Conservation (phyloP, 2,113 vertebrate genomes). For the Ceyx melanurus region DNA sequence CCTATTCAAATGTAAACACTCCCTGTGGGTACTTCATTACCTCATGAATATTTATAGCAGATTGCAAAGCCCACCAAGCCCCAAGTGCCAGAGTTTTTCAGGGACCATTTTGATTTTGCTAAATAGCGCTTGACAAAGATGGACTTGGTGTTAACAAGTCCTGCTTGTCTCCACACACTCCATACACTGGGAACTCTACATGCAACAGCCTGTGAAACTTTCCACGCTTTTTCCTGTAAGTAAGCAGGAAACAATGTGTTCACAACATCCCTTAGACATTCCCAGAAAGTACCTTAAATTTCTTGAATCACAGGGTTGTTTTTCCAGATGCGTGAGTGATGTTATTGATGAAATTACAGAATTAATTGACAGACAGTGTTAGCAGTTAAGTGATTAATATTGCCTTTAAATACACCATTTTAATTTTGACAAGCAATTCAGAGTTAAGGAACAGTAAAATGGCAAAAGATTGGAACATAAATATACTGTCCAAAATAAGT, state of each 20-base stretch:
- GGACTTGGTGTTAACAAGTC: background rate
- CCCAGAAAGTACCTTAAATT: background rate
- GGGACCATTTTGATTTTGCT: constrained; percentile 37
- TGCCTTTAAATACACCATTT: background rate
- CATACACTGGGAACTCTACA: background rate
- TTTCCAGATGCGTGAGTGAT: background rate
- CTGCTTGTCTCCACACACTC: background rate
- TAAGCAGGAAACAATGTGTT: background rate
- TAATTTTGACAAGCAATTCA: background rate
- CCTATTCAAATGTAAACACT: constrained; percentile 69
- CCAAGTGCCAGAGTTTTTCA: constrained; percentile 2
- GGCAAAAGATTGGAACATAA: background rate
- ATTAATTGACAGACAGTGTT: background rate
- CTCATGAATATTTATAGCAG: constrained; percentile 61
- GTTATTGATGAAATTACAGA: background rate
- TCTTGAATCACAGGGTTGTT: background rate
- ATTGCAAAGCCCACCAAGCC: constrained; percentile 30
- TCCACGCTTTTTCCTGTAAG: background rate
- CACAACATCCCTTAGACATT: background rate
- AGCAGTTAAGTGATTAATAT: background rate
- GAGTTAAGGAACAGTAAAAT: background rate
- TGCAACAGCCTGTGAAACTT: background rate
- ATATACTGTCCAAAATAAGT: background rate
- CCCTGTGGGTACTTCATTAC: constrained; percentile 40
- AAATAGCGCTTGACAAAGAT: background rate